Conservation (phyloP, 2,113 vertebrate species). For the Hemicordylus capensis region DNA sequence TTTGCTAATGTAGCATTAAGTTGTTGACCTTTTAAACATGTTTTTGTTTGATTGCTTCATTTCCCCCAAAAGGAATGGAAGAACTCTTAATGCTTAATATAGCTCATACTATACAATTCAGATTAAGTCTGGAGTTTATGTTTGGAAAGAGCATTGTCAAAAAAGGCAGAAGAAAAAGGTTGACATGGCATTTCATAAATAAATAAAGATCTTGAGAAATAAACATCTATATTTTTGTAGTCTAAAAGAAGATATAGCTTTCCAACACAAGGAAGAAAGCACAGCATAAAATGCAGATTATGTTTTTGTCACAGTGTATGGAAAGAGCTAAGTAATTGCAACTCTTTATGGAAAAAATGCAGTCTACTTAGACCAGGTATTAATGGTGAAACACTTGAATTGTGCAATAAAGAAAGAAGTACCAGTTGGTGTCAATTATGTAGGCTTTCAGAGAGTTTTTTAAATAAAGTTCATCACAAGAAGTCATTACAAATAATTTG, state of each 20-base stretch:
- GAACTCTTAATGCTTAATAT: slow-evolving; percentile 53
- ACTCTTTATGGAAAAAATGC: slow-evolving; percentile 33
- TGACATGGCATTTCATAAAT: slow-evolving; percentile 59
- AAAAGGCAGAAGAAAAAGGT: slow-evolving; percentile 56
- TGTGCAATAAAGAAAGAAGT: not conserved
- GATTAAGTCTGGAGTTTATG: slow-evolving; percentile 36
- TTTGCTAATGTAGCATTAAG: not conserved
- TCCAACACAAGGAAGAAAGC: slow-evolving; percentile 27
- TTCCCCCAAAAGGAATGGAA: not conserved
- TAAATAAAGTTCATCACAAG: not conserved
- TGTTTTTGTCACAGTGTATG: slow-evolving; percentile 34
- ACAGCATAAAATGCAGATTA: slow-evolving; percentile 51
- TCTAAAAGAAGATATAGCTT: slow-evolving; percentile 43
- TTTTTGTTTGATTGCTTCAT: not conserved
- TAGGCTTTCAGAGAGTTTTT: not conserved
- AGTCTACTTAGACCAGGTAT: slow-evolving; percentile 27
- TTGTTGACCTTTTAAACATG: not conserved
- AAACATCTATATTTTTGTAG: slow-evolving; percentile 44
- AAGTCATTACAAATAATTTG: slow-evolving; percentile 12
- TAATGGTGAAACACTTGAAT: slow-evolving; percentile 32
- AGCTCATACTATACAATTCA: slow-evolving; percentile 36
- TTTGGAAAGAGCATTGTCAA: slow-evolving; percentile 59
- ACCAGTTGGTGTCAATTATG: not conserved
- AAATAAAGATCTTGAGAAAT: slow-evolving; percentile 34
- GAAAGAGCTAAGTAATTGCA: slow-evolving; percentile 36